These are phyloP conservation scores for Sardina pilchardus DNA, from an alignment of 2,113 vertebrate genomes.

Conservation along the genomic window DNA sequence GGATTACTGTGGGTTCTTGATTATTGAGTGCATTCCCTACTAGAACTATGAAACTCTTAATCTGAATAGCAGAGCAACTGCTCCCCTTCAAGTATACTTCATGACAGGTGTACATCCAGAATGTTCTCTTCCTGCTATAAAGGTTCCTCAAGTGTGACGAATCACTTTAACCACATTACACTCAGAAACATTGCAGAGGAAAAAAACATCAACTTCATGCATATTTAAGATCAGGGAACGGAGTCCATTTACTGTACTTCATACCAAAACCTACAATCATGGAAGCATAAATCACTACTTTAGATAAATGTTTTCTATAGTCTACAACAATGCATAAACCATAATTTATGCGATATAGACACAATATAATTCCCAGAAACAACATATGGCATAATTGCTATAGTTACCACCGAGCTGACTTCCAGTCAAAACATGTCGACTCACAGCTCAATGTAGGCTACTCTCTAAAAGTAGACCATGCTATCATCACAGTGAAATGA, in stretches of 20 bases:
- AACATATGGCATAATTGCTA: background rate
- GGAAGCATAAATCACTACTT: background rate
- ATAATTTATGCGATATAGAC: background rate
- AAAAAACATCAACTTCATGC: background rate
- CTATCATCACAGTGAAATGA: background rate
- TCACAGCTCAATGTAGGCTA: background rate
- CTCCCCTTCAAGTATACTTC: background rate
- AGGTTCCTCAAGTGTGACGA: background rate
- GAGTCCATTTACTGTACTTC: background rate
- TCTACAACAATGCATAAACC: conserved; percentile 1
- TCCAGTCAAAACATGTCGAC: background rate
- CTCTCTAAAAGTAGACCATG: background rate
- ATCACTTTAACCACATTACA: background rate
- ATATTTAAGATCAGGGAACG: background rate
- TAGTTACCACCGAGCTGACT: background rate
- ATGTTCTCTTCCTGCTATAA: background rate
- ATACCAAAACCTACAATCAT: background rate
- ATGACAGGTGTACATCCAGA: background rate
- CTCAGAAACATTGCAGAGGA: background rate
- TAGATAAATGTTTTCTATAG: conserved; percentile 9
- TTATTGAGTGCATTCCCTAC: background rate
- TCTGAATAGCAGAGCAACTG: background rate
- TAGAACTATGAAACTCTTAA: background rate
- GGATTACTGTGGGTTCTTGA: background rate
- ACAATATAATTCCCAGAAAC: conserved; percentile 5